Conservation (phyloP, 2,888 invertebrate species). For the Patella ulyssiponensis region DNA sequence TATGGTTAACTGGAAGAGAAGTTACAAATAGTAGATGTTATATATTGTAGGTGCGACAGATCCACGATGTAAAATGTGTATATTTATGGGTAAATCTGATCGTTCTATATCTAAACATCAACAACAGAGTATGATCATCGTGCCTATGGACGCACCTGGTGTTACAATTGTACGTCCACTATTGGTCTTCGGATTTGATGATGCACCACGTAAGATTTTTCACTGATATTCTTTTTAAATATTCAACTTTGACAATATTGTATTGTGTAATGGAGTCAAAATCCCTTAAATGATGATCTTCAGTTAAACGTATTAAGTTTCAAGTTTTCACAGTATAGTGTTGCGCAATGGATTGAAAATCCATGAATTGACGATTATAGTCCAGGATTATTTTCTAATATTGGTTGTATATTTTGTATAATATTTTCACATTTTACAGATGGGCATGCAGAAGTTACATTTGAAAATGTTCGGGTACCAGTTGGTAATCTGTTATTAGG, state of each 20-base stretch:
- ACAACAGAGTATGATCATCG: slow-evolving; percentile 74
- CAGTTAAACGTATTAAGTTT: no score
- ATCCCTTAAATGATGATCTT: no score
- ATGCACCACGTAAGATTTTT: slow-evolving; percentile 69
- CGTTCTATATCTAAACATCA: slow-evolving; percentile 59
- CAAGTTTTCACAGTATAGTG: no score
- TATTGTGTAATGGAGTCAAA: no score
- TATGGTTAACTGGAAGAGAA: no score
- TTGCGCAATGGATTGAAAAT: no score
- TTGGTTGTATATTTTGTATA: no score
- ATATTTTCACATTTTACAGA: slow-evolving; percentile 47
- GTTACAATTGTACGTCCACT: slow-evolving; percentile 71
- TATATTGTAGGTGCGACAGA: slow-evolving; percentile 67
- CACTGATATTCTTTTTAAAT: no score
- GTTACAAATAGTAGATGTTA: background rate
- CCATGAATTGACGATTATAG: no score
- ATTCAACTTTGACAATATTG: no score
- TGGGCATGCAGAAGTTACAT: slow-evolving; percentile 73
- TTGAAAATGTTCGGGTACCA: slow-evolving; percentile 73
- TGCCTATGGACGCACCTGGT: slow-evolving; percentile 73
- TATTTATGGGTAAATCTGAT: slow-evolving; percentile 74
- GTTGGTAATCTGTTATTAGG: slow-evolving; percentile 71
- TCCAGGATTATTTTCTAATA: no score
- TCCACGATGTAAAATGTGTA: slow-evolving; percentile 71
- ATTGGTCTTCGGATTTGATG: slow-evolving; percentile 70